Evolutionary conservation across 2,888 invertebrate genomes (phyloP), one percentile per base, ranked within the genome.

Genomic region (Zootermopsis nevadensis): DNA sequence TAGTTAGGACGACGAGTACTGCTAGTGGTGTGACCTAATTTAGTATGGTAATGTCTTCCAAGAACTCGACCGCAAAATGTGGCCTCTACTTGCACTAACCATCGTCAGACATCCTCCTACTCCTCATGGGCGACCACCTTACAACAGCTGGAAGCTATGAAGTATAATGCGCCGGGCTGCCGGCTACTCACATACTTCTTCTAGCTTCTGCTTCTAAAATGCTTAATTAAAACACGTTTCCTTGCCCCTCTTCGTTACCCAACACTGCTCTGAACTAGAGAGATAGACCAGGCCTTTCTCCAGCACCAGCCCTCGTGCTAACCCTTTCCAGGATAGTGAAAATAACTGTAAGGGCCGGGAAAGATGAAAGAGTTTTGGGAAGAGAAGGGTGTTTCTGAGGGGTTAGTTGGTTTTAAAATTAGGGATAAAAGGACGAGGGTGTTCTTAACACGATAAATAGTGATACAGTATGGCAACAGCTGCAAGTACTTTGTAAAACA

Each of bases 31-130:
- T 69, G 86, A 88, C 88, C 89, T 89, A 89, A 89, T 89, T 88
- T 89, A 88, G 88, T 88, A 89, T 89, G 89, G 89, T 89, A 89
- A 89, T 89, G 88, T 87, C 87, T 89, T 88, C 87, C 86, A 87
- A 88, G 89, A 89, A 89, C 89, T 89, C 67, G 76, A 83, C 83
- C 83, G 76, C 83, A 80, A 80, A 80, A 80, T 80, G 80, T 27
- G 66, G 30, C 42, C 66, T 42, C 67, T 67, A 31, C 80, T 30
- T 66, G 53, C 80, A 38, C 22, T 38, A 67, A n/a, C 38, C 69
- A 42, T 27, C 81, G n/a, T 24, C 66, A 35, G 30, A 22, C n/a
- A n/a, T n/a, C n/a, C n/a, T n/a, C n/a, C n/a, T n/a, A n/a, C n/a
- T n/a, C n/a, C 42, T 31, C 81, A 31, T 81, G 72, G 74, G 35